Evolutionary conservation across 2,113 vertebrate species (phyloP).

Genomic region (rabbit (Oryctolagus cuniculus)): mOryCun1.1 NC_091439.1:125195001-125195500

Average conservation of each 20-base stretch:
- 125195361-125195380: conserved; percentile 73
- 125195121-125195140: not conserved
- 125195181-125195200: not conserved
- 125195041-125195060: not conserved
- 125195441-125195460: not conserved
- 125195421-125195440: conserved; percentile 36
- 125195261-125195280: conserved; percentile 50
- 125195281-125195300: conserved; percentile 71
- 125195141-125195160: not conserved
- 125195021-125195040: not conserved
- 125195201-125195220: not conserved
- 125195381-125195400: conserved; percentile 74
- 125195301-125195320: conserved; percentile 70
- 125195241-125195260: conserved; percentile 44
- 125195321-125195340: too few species aligned
- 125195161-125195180: conserved; percentile 1
- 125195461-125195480: not conserved
- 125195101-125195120: not conserved
- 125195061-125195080: not conserved
- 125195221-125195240: not conserved
- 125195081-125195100: not conserved
- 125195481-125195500: not conserved
- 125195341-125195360: conserved; percentile 68
- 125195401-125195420: conserved; percentile 61
- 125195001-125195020: not conserved